Base-by-base conservation (phyloP, 2,888 invertebrate species). In the Calliopum simillimum region DNA sequence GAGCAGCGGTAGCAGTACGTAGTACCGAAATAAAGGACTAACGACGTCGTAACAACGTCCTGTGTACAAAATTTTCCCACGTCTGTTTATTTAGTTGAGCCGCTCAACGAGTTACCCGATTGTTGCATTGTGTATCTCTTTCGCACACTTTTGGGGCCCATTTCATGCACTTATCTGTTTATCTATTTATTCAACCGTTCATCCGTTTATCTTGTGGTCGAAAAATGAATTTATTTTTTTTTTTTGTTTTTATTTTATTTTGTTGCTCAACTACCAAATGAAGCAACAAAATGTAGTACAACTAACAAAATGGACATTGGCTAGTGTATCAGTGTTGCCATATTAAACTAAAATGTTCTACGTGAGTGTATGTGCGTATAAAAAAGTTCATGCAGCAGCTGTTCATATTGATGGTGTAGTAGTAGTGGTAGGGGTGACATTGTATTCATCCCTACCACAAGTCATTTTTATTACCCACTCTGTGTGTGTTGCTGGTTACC, bases 151-250 rank as follows among this genome's bases (percentile, higher is more conserved):
- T 53, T 53, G 53, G 33, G 33, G 46, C 46, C 62, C 47, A 62
- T 62, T 62, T 53, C 44, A 55, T 65, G 41, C 33, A 59, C 44
- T 65, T 65, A 55, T 55, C 53, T 25, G 56, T 66, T 66, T 55
- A 65, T 53, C 53, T 44, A 65, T 65, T 65, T 66, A 56, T 56
- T 66, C 66, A 66, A 66, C 46, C 66, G 56, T 56, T 66, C 47
- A 44, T 65, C 47, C 47, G 33, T 66, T 66, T 66, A 58, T 58
- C 47, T 58, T 44, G 33, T 25, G 56, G 46, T 47, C 51, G 51
- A 51, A 21, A 51, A 51, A 51, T 51, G 6, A 19, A 19, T 21
- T 51, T 21, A 16, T n/a, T 51, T 16, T 19, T 51, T 51, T 51
- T 51, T 21, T 11, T 51, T 51, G 5, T 51, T 21, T 21, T 5